Conservation (phyloP, 2,888 invertebrate genomes). For the Diarsia brunnea region DNA sequence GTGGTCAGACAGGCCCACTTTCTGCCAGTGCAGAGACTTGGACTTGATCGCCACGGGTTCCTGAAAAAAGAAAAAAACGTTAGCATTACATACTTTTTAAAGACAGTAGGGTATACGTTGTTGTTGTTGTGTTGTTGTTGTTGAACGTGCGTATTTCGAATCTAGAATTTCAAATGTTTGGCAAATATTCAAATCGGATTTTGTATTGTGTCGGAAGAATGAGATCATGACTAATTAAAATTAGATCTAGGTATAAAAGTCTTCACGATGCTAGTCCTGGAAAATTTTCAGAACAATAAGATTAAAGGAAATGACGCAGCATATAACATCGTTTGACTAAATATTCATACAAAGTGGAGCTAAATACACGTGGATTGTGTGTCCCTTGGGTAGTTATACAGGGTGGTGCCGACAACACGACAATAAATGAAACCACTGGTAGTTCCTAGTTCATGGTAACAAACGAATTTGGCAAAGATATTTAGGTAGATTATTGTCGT, state of each 20-base stretch:
- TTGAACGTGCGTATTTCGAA: neutral
- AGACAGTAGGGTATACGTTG: no score
- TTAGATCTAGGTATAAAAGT: neutral
- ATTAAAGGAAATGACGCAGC: neutral
- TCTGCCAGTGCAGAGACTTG: constrained; percentile 86
- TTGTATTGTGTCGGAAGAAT: constrained; percentile 1
- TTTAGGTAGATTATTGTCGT: no score
- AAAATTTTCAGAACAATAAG: neutral
- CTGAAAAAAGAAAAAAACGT: constrained; percentile 75
- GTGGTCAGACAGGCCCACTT: constrained; percentile 85
- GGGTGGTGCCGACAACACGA: no score
- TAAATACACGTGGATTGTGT: neutral
- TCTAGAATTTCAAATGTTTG: constrained; percentile 21
- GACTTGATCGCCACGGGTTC: constrained; percentile 86
- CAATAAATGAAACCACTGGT: no score
- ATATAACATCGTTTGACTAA: neutral
- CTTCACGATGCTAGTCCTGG: neutral
- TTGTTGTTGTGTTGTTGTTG: constrained; percentile 1
- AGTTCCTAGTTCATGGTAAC: no score
- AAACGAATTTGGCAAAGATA: no score
- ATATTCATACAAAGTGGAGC: neutral
- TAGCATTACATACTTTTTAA: neutral
- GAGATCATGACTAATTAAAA: constrained; percentile 15
- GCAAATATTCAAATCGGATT: constrained; percentile 40
- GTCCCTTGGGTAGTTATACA: neutral